These are phyloP conservation scores for Galeruca laticollis DNA, from an alignment of 2,888 invertebrate genomes.

Conservation along the genomic window DNA sequence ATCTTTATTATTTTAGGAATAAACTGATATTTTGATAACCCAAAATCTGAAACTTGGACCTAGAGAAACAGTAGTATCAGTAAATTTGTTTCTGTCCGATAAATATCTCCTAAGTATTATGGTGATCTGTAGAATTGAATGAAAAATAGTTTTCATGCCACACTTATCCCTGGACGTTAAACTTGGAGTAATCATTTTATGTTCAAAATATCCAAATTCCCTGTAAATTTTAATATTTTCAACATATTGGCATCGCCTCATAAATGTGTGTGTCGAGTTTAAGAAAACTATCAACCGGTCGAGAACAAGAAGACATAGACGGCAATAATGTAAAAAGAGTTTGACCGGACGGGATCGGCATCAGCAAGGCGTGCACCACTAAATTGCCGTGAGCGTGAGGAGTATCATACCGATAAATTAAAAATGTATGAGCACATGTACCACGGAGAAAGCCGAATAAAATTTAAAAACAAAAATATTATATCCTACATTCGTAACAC, in stretches of 20 bases:
- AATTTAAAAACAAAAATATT: constrained; percentile 45
- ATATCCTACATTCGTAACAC: constrained; percentile 36
- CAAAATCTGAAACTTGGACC: no score
- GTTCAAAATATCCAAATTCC: not conserved
- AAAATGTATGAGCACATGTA: constrained; percentile 42
- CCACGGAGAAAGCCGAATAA: constrained; percentile 42
- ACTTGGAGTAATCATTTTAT: not conserved
- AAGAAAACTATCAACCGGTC: constrained; percentile 8
- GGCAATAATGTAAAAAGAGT: constrained; percentile 37
- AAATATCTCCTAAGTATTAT: no score
- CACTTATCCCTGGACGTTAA: no score
- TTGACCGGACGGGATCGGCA: constrained; percentile 29
- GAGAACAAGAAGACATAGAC: constrained; percentile 4
- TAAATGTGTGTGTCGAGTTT: not conserved
- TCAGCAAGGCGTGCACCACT: constrained; percentile 20
- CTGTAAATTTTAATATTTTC: not conserved
- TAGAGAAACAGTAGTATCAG: no score
- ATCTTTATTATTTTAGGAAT: no score
- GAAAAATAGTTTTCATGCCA: no score
- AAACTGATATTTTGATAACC: no score
- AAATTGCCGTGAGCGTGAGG: constrained; percentile 40
- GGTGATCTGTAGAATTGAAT: no score
- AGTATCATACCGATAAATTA: constrained; percentile 41
- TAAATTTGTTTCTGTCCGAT: no score
- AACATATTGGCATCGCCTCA: not conserved